Conservation (phyloP, 2,113 vertebrate species). For the Dromas ardeola region DNA sequence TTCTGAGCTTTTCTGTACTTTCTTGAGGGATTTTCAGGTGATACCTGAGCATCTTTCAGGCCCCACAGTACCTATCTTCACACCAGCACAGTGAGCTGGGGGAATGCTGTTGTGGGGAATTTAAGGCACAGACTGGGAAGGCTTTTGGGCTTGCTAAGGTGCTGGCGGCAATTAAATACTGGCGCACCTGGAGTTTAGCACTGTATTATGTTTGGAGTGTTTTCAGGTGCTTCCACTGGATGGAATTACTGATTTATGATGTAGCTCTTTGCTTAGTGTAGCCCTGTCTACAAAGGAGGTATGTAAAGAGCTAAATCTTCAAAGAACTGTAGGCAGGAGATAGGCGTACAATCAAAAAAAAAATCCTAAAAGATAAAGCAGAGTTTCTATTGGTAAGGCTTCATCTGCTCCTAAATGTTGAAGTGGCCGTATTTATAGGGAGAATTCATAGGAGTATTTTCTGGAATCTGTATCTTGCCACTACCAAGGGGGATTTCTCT, state of each 20-base stretch:
- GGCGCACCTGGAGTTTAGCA: neutral
- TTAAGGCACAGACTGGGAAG: neutral
- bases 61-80: neutral
- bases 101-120: neutral
- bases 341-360: neutral
- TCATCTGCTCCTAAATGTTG: neutral
- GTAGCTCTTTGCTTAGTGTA: neutral
- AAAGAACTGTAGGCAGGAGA: neutral
- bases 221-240: neutral
- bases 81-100: neutral
- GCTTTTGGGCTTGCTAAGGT: neutral
- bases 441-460: neutral
- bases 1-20: neutral
- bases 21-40: neutral
- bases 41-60: neutral
- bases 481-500: neutral
- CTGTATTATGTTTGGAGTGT: neutral
- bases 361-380: neutral
- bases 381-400: neutral
- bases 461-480: neutral
- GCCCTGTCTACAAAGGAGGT: neutral
- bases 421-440: neutral
- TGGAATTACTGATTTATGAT: neutral
- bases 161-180: neutral
- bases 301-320: neutral